Evolutionary conservation across 2,797 vertebrate genomes (phyloP), one percentile per base, ranked within the genome.

Genomic region (Coluber constrictor): DNA sequence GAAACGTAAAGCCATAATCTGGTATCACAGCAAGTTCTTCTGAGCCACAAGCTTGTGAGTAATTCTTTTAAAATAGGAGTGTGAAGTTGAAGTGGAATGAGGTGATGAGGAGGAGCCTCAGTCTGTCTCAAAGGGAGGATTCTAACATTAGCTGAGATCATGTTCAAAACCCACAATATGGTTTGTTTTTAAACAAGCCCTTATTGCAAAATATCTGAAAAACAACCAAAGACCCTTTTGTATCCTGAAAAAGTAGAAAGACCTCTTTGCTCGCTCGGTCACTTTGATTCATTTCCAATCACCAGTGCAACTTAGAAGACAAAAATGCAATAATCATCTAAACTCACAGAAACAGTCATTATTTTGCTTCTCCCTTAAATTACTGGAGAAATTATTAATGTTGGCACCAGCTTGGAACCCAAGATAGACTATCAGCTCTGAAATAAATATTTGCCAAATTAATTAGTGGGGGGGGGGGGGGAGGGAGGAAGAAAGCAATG

Each of bases 21-120:
- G 55, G 55, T 7, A 91, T 94, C 94, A 94, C 91, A 25, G 60
- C 93, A 93, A 92, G 94, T 93, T 92, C 86, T 87, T 63, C 94
- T 55, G 93, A 95, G 94, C 94, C 56, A 88, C 92, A 94, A 88
- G 56, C 29, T 88, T 83, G 74, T 94, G 86, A 63, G 1, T 92
- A 93, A 57, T 29, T 92, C 90, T 4, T 59, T 88, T 88, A 95
- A 56, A 60, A 91, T 86, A 94, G 87, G 54, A 89, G 93, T 92
- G 88, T 55, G 0, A 27, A 56, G 12, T 86, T 8, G 18, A n/a
- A 25, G 15, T 5, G 47, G 47, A 88, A 87, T 60, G 86, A 61
- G 70, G 56, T 83, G 90, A 89, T 61, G 57, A 54, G 70, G 47
- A 47, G 90, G 70, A 89, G 25, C 37, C n/a, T 86, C 9, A 51